A percentile compares a stretch with the other conserved stretches of the same genome.
These are phyloP conservation scores for Calameuta idolon DNA, from an alignment of 2,888 invertebrate genomes.

Conservation along the genomic window DNA sequence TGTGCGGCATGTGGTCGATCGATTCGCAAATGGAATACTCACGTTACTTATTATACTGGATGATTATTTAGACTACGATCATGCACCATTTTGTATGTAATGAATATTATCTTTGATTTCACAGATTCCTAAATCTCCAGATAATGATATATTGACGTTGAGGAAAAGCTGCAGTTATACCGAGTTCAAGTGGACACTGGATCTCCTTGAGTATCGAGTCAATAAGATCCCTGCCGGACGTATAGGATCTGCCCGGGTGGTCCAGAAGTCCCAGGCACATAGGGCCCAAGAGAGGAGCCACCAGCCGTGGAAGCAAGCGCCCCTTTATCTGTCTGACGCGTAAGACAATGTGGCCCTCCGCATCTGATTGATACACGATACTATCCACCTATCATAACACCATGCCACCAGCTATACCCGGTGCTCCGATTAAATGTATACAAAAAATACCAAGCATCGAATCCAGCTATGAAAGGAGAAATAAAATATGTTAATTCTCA, in stretches of 20 bases:
- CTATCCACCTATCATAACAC: constrained; percentile 54
- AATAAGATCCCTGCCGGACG: constrained; percentile 58
- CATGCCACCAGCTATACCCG: constrained; percentile 18
- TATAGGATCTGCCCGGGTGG: constrained; percentile 60
- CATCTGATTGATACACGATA: constrained; percentile 64
- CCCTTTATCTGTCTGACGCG: constrained; percentile 57
- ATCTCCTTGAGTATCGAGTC: constrained; percentile 42
- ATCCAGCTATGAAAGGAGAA: not conserved
- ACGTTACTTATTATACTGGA: not conserved
- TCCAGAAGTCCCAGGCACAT: constrained; percentile 46
- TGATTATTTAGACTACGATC: not conserved
- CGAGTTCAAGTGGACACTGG: not conserved
- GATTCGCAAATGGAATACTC: not conserved
- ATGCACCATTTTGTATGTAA: not conserved
- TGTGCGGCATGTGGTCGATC: not conserved
- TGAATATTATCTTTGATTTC: not conserved
- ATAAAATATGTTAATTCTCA: not conserved
- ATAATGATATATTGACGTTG: not conserved
- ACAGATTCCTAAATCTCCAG: not conserved
- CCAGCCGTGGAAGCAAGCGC: constrained; percentile 33
- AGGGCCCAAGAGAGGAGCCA: constrained; percentile 25
- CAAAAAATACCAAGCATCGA: not conserved
- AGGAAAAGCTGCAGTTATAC: constrained; percentile 2
- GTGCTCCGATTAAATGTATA: not conserved
- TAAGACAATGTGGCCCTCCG: constrained; percentile 60